These are phyloP conservation scores for Porites cylindrica DNA, from an alignment of 92 coral and sea anemone species.

Conservation along the genomic window DNA sequence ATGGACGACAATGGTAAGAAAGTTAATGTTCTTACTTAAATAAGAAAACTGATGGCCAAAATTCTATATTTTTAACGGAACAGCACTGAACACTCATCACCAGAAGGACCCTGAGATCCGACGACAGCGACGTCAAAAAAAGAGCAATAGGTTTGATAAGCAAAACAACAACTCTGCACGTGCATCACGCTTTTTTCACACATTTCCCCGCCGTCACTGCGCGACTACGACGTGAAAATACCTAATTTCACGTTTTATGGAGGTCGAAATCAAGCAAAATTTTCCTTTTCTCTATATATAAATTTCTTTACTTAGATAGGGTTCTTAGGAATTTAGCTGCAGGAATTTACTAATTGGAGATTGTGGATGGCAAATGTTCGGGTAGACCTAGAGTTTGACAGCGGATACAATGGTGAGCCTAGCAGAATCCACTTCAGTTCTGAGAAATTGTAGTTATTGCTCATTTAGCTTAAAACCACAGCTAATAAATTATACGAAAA, in stretches of 20 bases:
- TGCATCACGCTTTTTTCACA: too few relatives aligned
- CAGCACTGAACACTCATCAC: not conserved
- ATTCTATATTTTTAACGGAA: not conserved
- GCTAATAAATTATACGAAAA: not conserved
- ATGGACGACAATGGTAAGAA: conserved; percentile 46
- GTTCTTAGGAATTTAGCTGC: not conserved
- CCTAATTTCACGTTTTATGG: too few relatives aligned
- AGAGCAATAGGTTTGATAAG: too few relatives aligned
- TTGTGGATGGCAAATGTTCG: not conserved
- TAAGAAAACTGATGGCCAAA: not conserved
- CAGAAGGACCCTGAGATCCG: not conserved
- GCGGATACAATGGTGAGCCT: not conserved
- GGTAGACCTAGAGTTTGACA: not conserved
- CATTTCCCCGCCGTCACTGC: too few relatives aligned
- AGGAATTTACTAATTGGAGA: not conserved
- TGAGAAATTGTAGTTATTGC: not conserved
- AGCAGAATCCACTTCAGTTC: not conserved
- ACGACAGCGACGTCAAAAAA: too few relatives aligned
- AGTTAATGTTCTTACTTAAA: not conserved
- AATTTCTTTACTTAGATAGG: not conserved
- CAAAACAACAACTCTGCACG: too few relatives aligned
- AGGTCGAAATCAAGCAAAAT: too few relatives aligned
- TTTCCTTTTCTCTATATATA: not conserved
- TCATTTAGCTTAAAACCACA: not conserved
- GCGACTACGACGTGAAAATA: too few relatives aligned